These are phyloP conservation scores for Crenuchus spilurus DNA, from an alignment of 2,797 vertebrate genomes.

Conservation along the genomic window DNA sequence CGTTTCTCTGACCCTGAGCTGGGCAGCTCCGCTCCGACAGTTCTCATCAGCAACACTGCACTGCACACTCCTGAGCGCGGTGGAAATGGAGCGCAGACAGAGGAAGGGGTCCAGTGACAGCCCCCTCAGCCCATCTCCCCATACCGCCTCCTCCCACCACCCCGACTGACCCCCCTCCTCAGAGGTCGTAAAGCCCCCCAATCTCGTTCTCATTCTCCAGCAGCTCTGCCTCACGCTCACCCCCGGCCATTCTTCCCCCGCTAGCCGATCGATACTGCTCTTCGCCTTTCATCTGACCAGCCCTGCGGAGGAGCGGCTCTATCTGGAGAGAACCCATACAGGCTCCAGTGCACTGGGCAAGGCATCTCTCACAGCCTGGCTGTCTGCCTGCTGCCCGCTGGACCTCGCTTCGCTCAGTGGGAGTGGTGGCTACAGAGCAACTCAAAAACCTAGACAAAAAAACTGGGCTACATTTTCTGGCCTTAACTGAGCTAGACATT, in stretches of 20 bases:
- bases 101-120: conserved; percentile 71
- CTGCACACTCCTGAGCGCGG: conserved; percentile 56
- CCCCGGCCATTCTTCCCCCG: conserved; percentile 62
- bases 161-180: conserved; percentile 18
- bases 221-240: conserved; percentile 74
- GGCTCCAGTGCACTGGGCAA: conserved; percentile 19
- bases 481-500: neutral
- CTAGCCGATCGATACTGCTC: conserved; percentile 78
- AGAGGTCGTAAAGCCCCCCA: conserved; percentile 50
- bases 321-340: conserved; percentile 83
- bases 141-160: conserved; percentile 40
- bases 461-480: no score
- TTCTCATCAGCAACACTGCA: conserved; percentile 74
- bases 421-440: conserved; percentile 29
- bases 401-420: conserved; percentile 38
- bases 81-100: conserved; percentile 63
- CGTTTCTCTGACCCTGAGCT: conserved; percentile 61
- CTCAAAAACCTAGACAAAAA: conserved; percentile 13
- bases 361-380: conserved; percentile 32
- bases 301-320: conserved; percentile 77
- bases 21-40: conserved; percentile 72
- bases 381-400: conserved; percentile 33
- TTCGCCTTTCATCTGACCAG: conserved; percentile 84
- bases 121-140: conserved; percentile 55
- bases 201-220: conserved; percentile 75